Evolutionary conservation across 2,113 vertebrate species (phyloP).

Genomic region (rat (Rattus norvegicus)): GRCr8 NC_086025.1:129331501-129332000

Average conservation of each 20-base stretch:
- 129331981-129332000: slow-evolving; percentile 59
- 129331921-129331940: background rate
- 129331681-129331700: slow-evolving; percentile 58
- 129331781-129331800: slow-evolving; percentile 38
- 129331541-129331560: slow-evolving; percentile 53
- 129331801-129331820: background rate
- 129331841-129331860: background rate
- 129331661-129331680: slow-evolving; percentile 18
- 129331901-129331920: background rate
- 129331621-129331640: slow-evolving; percentile 18
- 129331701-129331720: too few relatives aligned
- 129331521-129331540: background rate
- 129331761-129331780: slow-evolving; percentile 56
- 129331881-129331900: background rate
- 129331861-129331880: background rate
- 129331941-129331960: background rate
- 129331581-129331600: slow-evolving; percentile 56
- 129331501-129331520: slow-evolving; percentile 59
- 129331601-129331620: slow-evolving; percentile 61
- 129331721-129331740: slow-evolving; percentile 19
- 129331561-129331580: slow-evolving; percentile 48
- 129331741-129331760: background rate
- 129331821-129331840: background rate
- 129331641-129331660: background rate
- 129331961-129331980: slow-evolving; percentile 61